These are phyloP conservation scores for Nothobranchius kuhntae DNA, from an alignment of 2,113 vertebrate species.

Conservation along the genomic window DNA sequence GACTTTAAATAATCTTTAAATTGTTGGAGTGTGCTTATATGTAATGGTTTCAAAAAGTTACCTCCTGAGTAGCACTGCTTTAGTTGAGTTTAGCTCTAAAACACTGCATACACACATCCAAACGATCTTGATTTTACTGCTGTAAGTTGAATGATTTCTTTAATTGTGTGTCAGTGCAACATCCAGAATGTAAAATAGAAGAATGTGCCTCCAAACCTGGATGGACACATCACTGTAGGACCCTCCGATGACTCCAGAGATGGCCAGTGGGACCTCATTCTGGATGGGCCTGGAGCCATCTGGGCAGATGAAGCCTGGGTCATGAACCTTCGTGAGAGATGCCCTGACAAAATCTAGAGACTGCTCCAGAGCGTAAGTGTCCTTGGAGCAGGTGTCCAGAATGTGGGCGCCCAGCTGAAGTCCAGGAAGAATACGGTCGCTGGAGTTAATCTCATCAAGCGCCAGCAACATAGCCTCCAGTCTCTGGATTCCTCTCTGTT, in stretches of 20 bases:
- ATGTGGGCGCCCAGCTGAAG: slow-evolving; percentile 93
- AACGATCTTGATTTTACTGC: background rate
- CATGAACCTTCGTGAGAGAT: slow-evolving; percentile 91
- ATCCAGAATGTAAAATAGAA: background rate
- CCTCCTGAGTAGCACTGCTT: too few species aligned
- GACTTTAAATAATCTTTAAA: background rate
- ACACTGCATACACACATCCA: too few species aligned
- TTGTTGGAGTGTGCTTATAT: too few species aligned
- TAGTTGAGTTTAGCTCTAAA: too few species aligned
- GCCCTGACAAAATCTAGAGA: slow-evolving; percentile 95
- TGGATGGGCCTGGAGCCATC: slow-evolving; percentile 93
- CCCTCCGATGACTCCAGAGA: slow-evolving; percentile 95
- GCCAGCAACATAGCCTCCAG: slow-evolving; percentile 98
- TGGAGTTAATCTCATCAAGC: slow-evolving; percentile 93
- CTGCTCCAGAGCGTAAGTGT: slow-evolving; percentile 97
- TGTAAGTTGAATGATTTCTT: background rate
- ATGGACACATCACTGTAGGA: slow-evolving; percentile 99
- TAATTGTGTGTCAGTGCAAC: too few species aligned
- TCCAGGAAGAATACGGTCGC: slow-evolving; percentile 87
- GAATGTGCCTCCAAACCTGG: slow-evolving; percentile 81
- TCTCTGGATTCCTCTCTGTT: slow-evolving; percentile 94
- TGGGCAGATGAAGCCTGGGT: slow-evolving; percentile 94
- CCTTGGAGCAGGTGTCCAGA: slow-evolving; percentile 96
- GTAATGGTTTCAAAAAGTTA: too few species aligned
- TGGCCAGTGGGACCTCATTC: slow-evolving; percentile 89